phyloP scores from a whole-genome alignment of 2,797 vertebrate genomes.

The Hippocampus kuda region DNA sequence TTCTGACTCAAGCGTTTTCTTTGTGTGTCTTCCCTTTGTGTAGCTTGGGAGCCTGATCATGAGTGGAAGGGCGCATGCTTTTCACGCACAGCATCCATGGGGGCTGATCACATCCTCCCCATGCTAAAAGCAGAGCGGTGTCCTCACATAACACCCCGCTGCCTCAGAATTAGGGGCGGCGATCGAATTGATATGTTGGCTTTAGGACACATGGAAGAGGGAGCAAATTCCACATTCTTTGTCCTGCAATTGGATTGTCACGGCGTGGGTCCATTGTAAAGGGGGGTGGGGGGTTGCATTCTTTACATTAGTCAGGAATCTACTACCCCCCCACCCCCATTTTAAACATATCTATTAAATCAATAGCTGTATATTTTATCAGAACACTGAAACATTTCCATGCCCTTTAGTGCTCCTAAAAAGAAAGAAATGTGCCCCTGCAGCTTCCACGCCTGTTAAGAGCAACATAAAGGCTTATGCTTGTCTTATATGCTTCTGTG shows the following conservation, averaged over 20 bases:
- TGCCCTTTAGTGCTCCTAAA: not conserved
- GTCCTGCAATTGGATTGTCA: constrained; percentile 41
- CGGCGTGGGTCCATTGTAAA: constrained; percentile 18
- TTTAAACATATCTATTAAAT: not conserved
- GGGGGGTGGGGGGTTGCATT: constrained; percentile 8
- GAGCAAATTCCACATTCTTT: constrained; percentile 31
- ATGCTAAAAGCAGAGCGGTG: constrained; percentile 30
- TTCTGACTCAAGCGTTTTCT: constrained; percentile 29
- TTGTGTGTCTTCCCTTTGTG: constrained; percentile 60
- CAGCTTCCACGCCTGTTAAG: not conserved
- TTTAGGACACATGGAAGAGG: constrained; percentile 16
- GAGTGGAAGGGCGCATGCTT: constrained; percentile 26
- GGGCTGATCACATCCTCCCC: constrained; percentile 17
- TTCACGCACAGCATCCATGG: constrained; percentile 25
- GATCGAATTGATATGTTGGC: constrained; percentile 40
- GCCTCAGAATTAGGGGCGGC: constrained; percentile 17
- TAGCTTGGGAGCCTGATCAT: constrained; percentile 14
- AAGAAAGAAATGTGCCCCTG: not conserved
- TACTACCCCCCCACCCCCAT: not conserved
- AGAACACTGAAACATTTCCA: not conserved
- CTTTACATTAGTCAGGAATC: constrained; percentile 20
- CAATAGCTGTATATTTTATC: not conserved
- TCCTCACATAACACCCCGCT: constrained; percentile 31
- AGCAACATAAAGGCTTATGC: not conserved
- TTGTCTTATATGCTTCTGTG: not conserved